Conservation (phyloP, 1,140 invertebrate genomes). For the Drosophila lacteicornis region DNA sequence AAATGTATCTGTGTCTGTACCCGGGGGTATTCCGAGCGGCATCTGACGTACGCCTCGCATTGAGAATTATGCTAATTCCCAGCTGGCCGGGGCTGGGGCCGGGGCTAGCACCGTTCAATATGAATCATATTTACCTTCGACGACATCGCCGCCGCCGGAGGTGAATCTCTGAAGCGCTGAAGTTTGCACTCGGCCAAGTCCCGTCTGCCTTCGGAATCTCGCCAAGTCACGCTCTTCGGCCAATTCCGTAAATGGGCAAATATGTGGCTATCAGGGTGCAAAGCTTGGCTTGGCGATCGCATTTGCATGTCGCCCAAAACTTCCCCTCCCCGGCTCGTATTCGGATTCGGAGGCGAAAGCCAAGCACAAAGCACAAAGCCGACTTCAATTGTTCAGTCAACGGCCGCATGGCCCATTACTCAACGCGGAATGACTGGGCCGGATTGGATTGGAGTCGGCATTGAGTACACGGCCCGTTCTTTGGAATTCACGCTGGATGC, state of each 20-base stretch:
- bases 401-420: slow-evolving; percentile 59
- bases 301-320: slow-evolving; percentile 47
- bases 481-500: slow-evolving; percentile 66
- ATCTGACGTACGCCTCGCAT: slow-evolving; percentile 39
- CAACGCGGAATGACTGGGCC: slow-evolving; percentile 65
- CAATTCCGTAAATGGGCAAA: slow-evolving; percentile 45
- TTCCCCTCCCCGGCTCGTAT: slow-evolving; percentile 32
- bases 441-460: slow-evolving; percentile 16
- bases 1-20: slow-evolving; percentile 14
- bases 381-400: slow-evolving; percentile 56
- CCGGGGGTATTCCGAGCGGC: slow-evolving; percentile 42
- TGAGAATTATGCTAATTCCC: slow-evolving; percentile 79
- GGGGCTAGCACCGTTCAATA: slow-evolving; percentile 54
- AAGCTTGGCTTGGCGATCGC: slow-evolving; percentile 15
- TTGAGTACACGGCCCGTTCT: slow-evolving; percentile 43
- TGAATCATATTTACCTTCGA: slow-evolving; percentile 78
- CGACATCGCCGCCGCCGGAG: slow-evolving; percentile 68
- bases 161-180: slow-evolving; percentile 33
- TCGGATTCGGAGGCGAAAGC: slow-evolving; percentile 18
- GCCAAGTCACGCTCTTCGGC: slow-evolving; percentile 58
- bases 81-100: slow-evolving; percentile 44
- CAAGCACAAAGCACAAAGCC: slow-evolving; percentile 9
- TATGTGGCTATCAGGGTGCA: slow-evolving; percentile 16
- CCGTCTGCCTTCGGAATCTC: slow-evolving; percentile 19
- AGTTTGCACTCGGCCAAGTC: slow-evolving; percentile 44